phyloP scores from a whole-genome alignment of 2,113 vertebrate species.

The Trogon surrucura region DNA sequence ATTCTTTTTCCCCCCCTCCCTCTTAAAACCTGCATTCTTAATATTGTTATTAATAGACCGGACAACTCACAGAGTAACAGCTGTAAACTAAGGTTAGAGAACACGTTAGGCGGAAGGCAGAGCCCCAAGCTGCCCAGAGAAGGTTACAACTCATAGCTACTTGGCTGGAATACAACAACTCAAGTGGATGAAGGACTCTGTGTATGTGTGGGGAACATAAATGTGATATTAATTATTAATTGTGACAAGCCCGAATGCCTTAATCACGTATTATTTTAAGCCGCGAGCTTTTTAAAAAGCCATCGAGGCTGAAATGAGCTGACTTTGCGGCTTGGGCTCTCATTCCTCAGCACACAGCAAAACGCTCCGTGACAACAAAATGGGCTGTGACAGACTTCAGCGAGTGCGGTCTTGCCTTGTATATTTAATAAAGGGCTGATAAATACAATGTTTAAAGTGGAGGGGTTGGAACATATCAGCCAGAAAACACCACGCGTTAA shows the following conservation, averaged over 20 bases:
- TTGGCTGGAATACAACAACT: not conserved
- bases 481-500: not conserved
- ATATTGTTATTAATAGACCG: not conserved
- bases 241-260: constrained; percentile 62
- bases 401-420: constrained; percentile 36
- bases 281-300: constrained; percentile 18
- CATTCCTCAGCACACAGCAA: constrained; percentile 11
- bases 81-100: not conserved
- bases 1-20: not conserved
- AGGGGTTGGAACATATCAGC: not conserved
- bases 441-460: constrained; percentile 36
- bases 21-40: not conserved
- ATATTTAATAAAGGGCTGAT: constrained; percentile 55
- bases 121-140: not conserved
- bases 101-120: not conserved
- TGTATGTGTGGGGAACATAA: constrained; percentile 13
- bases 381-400: constrained; percentile 46
- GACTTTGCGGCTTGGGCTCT: constrained; percentile 49
- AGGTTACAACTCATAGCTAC: not conserved
- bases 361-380: constrained; percentile 56
- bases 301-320: not conserved
- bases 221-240: constrained; percentile 65
- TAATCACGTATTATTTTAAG: constrained; percentile 56
- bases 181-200: not conserved
- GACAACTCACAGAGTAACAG: not conserved